phyloP scores from a whole-genome alignment of 2,797 vertebrate genomes.

The Notoglanidium macrostoma region DNA sequence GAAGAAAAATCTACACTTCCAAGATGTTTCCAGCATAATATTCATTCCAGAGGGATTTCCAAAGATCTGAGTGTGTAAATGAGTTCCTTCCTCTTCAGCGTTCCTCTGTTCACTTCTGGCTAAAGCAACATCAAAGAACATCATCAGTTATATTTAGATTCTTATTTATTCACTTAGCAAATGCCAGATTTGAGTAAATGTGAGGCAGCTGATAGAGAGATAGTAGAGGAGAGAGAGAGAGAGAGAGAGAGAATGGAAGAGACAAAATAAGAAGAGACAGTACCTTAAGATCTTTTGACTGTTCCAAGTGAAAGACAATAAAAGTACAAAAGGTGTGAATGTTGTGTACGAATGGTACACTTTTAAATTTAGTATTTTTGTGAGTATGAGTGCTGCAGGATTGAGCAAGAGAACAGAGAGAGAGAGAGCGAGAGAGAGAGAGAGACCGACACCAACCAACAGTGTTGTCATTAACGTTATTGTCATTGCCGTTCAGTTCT shows the following conservation, averaged over 20 bases:
- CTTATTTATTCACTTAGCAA: background rate
- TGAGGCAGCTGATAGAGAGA: background rate
- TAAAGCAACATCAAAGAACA: background rate
- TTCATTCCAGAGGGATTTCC: constrained; percentile 4
- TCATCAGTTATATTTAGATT: background rate
- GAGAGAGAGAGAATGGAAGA: background rate
- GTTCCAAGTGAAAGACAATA: background rate
- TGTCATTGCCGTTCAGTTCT: background rate
- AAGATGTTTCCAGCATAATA: background rate
- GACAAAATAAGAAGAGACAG: background rate
- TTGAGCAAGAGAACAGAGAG: too few species aligned
- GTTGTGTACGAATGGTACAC: too few species aligned
- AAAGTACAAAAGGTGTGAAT: too few species aligned
- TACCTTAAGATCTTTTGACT: background rate
- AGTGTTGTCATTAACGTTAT: background rate
- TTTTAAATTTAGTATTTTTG: too few species aligned
- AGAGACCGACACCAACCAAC: background rate
- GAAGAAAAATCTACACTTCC: too few species aligned
- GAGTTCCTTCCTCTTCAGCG: background rate
- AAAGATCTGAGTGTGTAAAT: background rate
- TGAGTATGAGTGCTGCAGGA: too few species aligned
- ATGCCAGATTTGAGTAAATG: background rate
- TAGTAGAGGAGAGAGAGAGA: background rate
- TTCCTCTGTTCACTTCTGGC: background rate
- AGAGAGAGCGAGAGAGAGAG: background rate